Evolutionary conservation across 2,797 vertebrate species (phyloP).

Genomic region (Pangasius larnaudii): DNA sequence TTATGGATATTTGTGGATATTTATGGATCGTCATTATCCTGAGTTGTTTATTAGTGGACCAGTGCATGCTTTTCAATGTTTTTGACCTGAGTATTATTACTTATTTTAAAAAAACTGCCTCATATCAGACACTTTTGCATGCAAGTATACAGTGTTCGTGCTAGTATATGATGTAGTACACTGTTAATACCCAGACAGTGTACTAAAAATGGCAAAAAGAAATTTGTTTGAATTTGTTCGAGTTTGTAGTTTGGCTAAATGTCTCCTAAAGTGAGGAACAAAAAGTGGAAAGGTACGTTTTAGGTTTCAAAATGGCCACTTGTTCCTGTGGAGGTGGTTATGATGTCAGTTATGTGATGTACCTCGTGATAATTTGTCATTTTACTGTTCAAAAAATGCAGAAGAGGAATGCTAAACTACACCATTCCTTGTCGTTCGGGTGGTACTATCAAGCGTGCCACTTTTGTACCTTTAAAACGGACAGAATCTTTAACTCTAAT

Average conservation of each 20-base stretch:
- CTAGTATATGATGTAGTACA: background rate
- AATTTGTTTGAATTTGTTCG: background rate
- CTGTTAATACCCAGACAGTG: background rate
- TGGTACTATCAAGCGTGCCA: background rate
- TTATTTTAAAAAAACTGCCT: background rate
- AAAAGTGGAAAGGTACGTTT: background rate
- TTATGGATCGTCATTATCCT: background rate
- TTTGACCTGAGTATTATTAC: background rate
- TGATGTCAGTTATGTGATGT: background rate
- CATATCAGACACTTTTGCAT: background rate
- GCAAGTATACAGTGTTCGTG: too few species aligned
- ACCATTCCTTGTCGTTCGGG: too few species aligned
- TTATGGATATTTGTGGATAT: background rate
- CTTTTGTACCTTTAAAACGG: background rate
- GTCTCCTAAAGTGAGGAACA: background rate
- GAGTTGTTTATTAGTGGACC: background rate
- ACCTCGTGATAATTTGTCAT: too few species aligned
- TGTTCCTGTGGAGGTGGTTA: too few species aligned
- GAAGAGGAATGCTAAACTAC: background rate
- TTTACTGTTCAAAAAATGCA: background rate
- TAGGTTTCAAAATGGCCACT: background rate
- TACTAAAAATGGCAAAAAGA: background rate
- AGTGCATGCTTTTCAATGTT: background rate
- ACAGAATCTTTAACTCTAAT: background rate
- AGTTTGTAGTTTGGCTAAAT: background rate